Conservation (phyloP, 2,113 vertebrate species). For the Triplophysa tibetana region DNA sequence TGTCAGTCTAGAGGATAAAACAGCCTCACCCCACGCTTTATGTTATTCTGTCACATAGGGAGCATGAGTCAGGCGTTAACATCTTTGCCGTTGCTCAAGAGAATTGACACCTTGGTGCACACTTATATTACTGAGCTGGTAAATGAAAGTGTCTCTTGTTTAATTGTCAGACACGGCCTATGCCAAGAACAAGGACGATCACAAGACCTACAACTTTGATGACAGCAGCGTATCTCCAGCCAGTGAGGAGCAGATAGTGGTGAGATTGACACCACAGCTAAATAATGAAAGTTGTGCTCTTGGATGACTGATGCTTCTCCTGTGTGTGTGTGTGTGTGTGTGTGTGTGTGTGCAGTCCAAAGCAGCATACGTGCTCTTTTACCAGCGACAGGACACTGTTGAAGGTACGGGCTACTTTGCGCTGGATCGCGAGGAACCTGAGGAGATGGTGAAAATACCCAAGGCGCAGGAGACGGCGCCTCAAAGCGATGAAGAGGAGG, state of each 20-base stretch:
- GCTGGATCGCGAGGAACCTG: conserved; percentile 86
- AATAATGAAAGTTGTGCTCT: not conserved
- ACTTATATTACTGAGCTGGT: too few relatives aligned
- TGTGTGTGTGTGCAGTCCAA: conserved; percentile 82
- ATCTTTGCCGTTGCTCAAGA: too few relatives aligned
- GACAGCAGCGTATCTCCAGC: conserved; percentile 94
- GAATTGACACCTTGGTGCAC: too few relatives aligned
- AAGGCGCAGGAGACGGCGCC: conserved; percentile 33
- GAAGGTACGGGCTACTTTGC: conserved; percentile 95
- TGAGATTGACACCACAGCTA: conserved; percentile 67
- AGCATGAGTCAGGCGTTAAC: too few relatives aligned
- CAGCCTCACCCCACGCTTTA: too few relatives aligned
- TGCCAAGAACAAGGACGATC: conserved; percentile 94
- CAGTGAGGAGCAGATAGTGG: conserved; percentile 96
- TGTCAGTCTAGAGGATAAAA: too few relatives aligned
- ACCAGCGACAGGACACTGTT: conserved; percentile 93
- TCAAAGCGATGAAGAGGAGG: conserved; percentile 79
- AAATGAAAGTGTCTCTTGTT: too few relatives aligned
- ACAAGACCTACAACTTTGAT: conserved; percentile 98
- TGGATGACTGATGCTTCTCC: not conserved
- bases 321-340: not conserved
- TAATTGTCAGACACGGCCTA: conserved; percentile 88
- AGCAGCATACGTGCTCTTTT: conserved; percentile 97
- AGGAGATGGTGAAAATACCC: conserved; percentile 74
- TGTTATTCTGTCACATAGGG: too few relatives aligned